Conservation (phyloP, 2,888 invertebrate genomes). For the Cerastoderma edule region DNA sequence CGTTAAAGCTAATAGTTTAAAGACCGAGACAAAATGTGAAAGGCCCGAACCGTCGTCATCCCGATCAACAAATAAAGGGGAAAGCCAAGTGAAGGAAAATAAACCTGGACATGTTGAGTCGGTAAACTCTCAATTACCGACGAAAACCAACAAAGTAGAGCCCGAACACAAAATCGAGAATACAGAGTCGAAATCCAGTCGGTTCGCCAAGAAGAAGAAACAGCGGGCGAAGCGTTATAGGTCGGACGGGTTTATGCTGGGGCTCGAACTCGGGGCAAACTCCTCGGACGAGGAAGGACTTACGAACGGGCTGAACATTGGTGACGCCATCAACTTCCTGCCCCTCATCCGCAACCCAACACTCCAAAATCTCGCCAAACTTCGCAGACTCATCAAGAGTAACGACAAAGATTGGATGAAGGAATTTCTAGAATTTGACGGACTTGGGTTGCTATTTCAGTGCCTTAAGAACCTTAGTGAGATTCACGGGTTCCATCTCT, state of each 20-base stretch:
- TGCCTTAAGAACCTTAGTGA: slow-evolving; percentile 73
- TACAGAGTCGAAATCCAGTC: background rate
- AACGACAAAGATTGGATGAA: slow-evolving; percentile 79
- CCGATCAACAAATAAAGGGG: no score
- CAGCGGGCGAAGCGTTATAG: slow-evolving; percentile 72
- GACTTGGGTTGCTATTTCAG: slow-evolving; percentile 76
- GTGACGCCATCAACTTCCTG: slow-evolving; percentile 73
- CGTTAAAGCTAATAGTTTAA: no score
- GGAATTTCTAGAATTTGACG: slow-evolving; percentile 77
- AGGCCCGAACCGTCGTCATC: no score
- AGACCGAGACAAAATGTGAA: no score
- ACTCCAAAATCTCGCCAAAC: slow-evolving; percentile 73
- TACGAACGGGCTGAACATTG: slow-evolving; percentile 37
- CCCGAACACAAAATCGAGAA: background rate
- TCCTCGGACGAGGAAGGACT: slow-evolving; percentile 67
- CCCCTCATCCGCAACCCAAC: slow-evolving; percentile 75
- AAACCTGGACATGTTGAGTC: slow-evolving; percentile 11
- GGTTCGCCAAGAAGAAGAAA: slow-evolving; percentile 73
- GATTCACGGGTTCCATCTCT: slow-evolving; percentile 70
- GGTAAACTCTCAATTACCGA: no score
- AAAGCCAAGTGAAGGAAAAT: no score
- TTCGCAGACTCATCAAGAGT: slow-evolving; percentile 72
- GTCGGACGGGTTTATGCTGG: slow-evolving; percentile 78
- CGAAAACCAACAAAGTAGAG: no score
- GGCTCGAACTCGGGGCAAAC: slow-evolving; percentile 64